A percentile compares a stretch with the other conserved stretches of the same genome.
Evolutionary conservation across 35 echinoderm and acorn worm genomes (phyloP).

Genomic region (Ophioderma brevispina): DNA sequence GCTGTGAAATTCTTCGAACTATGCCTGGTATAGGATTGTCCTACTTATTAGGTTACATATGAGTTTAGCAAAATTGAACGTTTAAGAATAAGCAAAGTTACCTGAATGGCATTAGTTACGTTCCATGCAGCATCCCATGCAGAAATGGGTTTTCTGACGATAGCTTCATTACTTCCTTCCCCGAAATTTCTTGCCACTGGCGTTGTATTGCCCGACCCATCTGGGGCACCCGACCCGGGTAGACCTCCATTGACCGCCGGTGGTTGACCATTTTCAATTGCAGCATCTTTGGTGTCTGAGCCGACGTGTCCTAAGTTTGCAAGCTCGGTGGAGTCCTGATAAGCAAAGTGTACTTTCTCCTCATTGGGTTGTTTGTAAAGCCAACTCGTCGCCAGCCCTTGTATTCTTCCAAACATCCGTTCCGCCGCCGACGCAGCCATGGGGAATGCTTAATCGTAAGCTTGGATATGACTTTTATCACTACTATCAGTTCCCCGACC

Average conservation of each 20-base stretch:
- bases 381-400: not conserved
- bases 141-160: conserved; percentile 42
- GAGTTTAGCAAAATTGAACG: too few relatives aligned
- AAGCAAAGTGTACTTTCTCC: conserved; percentile 30
- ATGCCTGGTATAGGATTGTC: too few relatives aligned
- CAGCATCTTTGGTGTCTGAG: not conserved
- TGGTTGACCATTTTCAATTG: conserved; percentile 10
- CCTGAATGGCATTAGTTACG: conserved; percentile 59
- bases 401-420: conserved; percentile 4
- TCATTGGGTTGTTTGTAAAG: not conserved
- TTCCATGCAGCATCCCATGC: conserved; percentile 55
- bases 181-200: not conserved
- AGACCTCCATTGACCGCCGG: conserved; percentile 14
- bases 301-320: not conserved
- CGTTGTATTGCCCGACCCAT: not conserved
- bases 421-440: not conserved
- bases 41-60: too few relatives aligned
- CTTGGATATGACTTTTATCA: not conserved
- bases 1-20: too few relatives aligned
- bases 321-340: conserved; percentile 30
- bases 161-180: conserved; percentile 41
- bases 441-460: not conserved
- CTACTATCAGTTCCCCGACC: not conserved
- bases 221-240: not conserved
- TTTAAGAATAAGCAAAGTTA: too few relatives aligned